Evolutionary conservation across 2,113 vertebrate genomes (phyloP).

Genomic region (Cebidichthys violaceus): DNA sequence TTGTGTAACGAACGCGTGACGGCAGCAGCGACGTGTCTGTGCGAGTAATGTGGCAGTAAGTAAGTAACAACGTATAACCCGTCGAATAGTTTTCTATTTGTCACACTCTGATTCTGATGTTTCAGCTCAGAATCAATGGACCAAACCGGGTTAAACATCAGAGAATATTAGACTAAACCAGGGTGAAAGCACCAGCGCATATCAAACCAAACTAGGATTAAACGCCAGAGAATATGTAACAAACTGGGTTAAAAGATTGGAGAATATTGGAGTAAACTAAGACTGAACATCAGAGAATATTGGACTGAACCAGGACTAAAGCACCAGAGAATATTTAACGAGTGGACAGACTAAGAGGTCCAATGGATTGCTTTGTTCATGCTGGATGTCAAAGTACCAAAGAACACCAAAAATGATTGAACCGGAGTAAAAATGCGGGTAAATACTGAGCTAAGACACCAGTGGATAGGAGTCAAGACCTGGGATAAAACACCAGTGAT

Average conservation of each 20-base stretch:
- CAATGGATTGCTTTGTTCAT: not conserved
- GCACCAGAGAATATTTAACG: not conserved
- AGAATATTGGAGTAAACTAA: not conserved
- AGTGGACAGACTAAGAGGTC: not conserved
- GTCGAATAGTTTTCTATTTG: not conserved
- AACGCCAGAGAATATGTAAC: not conserved
- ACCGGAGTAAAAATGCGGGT: not conserved
- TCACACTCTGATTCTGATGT: not conserved
- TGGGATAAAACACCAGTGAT: not conserved
- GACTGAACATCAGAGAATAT: not conserved
- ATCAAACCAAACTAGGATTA: not conserved
- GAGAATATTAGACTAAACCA: not conserved
- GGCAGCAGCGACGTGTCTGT: not conserved
- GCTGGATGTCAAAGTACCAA: not conserved
- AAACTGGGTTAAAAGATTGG: too few species aligned
- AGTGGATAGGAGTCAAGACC: not conserved
- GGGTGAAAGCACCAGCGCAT: too few species aligned
- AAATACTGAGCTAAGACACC: not conserved
- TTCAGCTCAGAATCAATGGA: too few species aligned
- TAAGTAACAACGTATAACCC: not conserved
- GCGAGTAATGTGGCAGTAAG: constrained; percentile 17
- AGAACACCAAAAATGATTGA: not conserved
- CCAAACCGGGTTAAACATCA: not conserved
- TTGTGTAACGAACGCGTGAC: not conserved
- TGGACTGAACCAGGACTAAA: not conserved